Base-by-base conservation (phyloP, 2,888 invertebrate genomes). In the Melanostoma scalare region DNA sequence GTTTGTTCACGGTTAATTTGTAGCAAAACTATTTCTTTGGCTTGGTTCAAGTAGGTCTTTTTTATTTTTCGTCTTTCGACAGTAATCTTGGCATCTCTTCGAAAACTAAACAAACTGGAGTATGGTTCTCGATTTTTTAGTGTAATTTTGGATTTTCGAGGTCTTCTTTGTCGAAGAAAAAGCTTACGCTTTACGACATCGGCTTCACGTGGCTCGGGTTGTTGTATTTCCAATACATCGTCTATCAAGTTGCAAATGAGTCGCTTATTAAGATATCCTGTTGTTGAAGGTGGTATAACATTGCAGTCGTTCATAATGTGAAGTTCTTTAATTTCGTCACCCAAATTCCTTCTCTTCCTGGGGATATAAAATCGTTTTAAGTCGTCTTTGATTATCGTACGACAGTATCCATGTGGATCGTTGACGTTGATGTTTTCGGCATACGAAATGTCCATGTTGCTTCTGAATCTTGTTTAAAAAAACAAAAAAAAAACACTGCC, bases 101-200 rank as follows among this genome's bases (percentile, higher is more conserved):
- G 85, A 52, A 87, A 88, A 44, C 84, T 55, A 4, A 85, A 85
- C 42, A 86, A 77, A 20, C 86, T 85, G 0, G 87, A 86, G 9
- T 86, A 69, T 74, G 79, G 86, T 4, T 53, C 9, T 0, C 75
- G 69, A 30, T 86, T 82, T 8, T 85, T 86, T 0, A 58, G 20
- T 0, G 85, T 63, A 0, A 40, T 74, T 0, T 4, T 3, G 0
- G 65, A 53, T 68, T 89, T 90, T 1, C 89, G 88, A 2, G 44
- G 40, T 0, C 46, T 9, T 9, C 68, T 86, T 0, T 78, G 9
- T 3, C 86, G 86, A 0, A 86, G 85, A 53, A 90, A 89, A 0
- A 89, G 63, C n/a, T 87, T 88, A 0, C 90, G 85, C 75, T 87
- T 89, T 0, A 89, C 88, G 0, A 58, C 85, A 20, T 87, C 52